Evolutionary conservation across 1,140 invertebrate species (phyloP).

Genomic region (Nilaparvata lugens): DNA sequence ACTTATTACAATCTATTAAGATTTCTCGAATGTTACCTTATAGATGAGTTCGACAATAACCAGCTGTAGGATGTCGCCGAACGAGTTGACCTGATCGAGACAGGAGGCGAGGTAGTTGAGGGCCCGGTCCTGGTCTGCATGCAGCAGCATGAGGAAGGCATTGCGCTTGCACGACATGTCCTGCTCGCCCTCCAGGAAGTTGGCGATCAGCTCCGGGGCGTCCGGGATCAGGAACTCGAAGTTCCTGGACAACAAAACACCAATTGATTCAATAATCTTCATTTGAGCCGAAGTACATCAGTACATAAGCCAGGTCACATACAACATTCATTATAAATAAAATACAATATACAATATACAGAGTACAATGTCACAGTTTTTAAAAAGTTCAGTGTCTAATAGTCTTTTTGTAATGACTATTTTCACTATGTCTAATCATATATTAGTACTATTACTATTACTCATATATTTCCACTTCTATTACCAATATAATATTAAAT

Average conservation of each 20-base stretch:
- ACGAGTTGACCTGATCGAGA: constrained; percentile 87
- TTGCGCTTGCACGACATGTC: constrained; percentile 99
- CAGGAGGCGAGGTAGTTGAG: constrained; percentile 87
- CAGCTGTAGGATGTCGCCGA: constrained; percentile 96
- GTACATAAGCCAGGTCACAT: too few species aligned
- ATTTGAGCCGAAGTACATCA: too few species aligned
- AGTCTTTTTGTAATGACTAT: too few species aligned
- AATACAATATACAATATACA: too few species aligned
- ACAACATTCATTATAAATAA: too few species aligned
- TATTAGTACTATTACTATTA: not conserved
- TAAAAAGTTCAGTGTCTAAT: too few species aligned
- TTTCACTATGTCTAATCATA: too few species aligned
- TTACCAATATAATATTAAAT: too few species aligned
- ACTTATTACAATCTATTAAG: not conserved
- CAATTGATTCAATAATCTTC: not conserved
- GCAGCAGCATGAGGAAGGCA: constrained; percentile 97
- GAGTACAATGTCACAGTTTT: too few species aligned
- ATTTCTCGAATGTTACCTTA: constrained; percentile 55
- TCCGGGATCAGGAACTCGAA: constrained; percentile 98
- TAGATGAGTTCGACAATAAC: constrained; percentile 99
- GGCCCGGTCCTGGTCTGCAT: constrained; percentile 91
- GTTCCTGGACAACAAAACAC: constrained; percentile 50
- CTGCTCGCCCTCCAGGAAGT: constrained; percentile 91
- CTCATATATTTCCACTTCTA: too few species aligned
- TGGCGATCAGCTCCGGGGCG: constrained; percentile 92